Base-by-base conservation (phyloP, 2,113 vertebrate species). In the Perca schrenkii region DNA sequence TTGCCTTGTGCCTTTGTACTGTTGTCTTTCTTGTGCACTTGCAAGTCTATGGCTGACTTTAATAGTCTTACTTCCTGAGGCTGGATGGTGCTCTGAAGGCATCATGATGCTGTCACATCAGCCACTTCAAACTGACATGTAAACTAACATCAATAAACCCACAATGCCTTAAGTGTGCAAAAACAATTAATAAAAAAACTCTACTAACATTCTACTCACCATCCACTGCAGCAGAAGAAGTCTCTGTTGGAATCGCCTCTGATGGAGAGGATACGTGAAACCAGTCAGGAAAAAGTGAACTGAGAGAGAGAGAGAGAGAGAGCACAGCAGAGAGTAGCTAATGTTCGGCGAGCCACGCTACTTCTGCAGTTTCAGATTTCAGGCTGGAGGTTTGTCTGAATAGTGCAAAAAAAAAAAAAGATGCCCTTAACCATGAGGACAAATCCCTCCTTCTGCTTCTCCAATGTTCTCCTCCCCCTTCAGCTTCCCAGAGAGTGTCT, bases 331-430 rank as follows among this genome's bases (percentile, higher is more conserved):
- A 85, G 60, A 85, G 60, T 14, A 40, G 74, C 57, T 43, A 89
- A 74, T 28, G 16, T 68, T 85, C 36, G 3, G 67, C 21, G 63
- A 80, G 80, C 64, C 67, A 80, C 80, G 17, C 74, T 85, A 80
- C 91, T 77, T 88, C 82, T 69, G 77, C 66, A 77, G 92, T 89
- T 93, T 93, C 87, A 84, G 86, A 73, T 93, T 94, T 92, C 91
- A 91, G 80, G 60, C 70, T 71, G 74, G 82, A 92, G 85, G 77
- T 89, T 81, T 87, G 88, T 92, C 91, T 93, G 86, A 72, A 83
- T 82, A 58, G 53, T 56, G 60, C 57, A 88, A 71, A 77, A 79
- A 62, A 21, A n/a, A n/a, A 69, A 34, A 73, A 77, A 85, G 74
- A 74, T 63, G 79, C 63, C 66, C 34, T 86, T 80, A 83, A 89